Evolutionary conservation across 2,113 vertebrate species (phyloP), one percentile per base, ranked within the genome.

Genomic region (Pangasianodon gigas): DNA sequence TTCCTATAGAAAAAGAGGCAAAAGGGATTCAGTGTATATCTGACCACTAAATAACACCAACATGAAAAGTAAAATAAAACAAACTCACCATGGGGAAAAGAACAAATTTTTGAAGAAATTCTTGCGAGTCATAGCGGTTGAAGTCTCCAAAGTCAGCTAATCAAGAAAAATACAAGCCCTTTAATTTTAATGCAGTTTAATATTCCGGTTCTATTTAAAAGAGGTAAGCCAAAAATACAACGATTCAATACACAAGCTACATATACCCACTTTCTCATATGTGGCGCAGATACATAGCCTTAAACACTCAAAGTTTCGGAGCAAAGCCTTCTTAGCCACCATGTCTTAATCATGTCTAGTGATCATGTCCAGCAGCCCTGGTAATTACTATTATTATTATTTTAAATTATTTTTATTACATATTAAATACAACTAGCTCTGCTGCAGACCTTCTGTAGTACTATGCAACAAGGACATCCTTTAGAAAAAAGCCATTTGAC

Each of bases 81-180:
- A 60, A 6, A 85, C 98, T 98, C 96, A 99, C 98, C 95, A 99
- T 98, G 87, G 98, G 98, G 93, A 99, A 97, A 85, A 99, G 96
- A 92, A 97, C 97, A 95, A 98, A 98, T 94, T 98, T 98, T 95
- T 99, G 97, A 32, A 99, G 97, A 93, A 99, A 99, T 87, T 99
- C 98, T 93, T 99, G 98, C 86, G 98, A 99, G 93, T 99, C 98
- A 96, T 98, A 99, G 58, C 97, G 97, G 94, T 97, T 97, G 90
- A 97, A 98, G 94, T 99, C 98, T 93, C 98, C 98, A 95, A 99
- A 99, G 94, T 99, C 98, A 94, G 98, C 98, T 99, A 93, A 77
- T 4, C 54, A 89, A 92, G 87, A 92, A 91, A 46, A 54, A 92
- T 6, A 41, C n/a, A 58, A 58, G 32, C 8, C n/a, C 9, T 88